A percentile compares a stretch with the other conserved stretches of the same genome.
Conservation (phyloP, 2,797 vertebrate genomes). For the Eidolon dupreanum region DNA sequence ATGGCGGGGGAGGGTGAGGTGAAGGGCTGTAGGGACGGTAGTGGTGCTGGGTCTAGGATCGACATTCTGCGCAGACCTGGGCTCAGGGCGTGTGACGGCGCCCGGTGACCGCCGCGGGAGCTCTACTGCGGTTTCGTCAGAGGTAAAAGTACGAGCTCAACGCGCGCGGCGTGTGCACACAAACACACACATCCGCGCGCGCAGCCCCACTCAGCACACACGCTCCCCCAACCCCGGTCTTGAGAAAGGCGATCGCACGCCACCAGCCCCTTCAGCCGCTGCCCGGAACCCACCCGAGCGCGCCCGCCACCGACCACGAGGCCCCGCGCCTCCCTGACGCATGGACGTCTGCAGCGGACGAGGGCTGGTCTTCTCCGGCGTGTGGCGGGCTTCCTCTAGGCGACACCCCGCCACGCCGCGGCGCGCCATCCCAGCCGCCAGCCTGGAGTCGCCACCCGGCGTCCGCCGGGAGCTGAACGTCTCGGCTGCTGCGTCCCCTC, state of each 20-base stretch:
- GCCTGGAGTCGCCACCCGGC: constrained; percentile 50
- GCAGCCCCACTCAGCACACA: not conserved
- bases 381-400: constrained; percentile 39
- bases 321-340: constrained; percentile 40
- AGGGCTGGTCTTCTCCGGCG: not conserved
- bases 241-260: not conserved
- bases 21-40: too few species aligned
- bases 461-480: not conserved
- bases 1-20: not conserved
- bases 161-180: constrained; percentile 74
- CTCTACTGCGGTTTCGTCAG: constrained; percentile 86
- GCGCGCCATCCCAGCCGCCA: constrained; percentile 46
- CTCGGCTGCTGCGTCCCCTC: constrained; percentile 22
- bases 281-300: constrained; percentile 20
- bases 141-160: constrained; percentile 86
- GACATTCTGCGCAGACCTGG: constrained; percentile 86
- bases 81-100: constrained; percentile 92
- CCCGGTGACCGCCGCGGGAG: constrained; percentile 89
- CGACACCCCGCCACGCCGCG: constrained; percentile 38
- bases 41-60: constrained; percentile 72
- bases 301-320: constrained; percentile 48
- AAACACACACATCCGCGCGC: not conserved
- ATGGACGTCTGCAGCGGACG: not conserved
- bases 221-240: not conserved
- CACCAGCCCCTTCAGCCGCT: not conserved